Percentiles rank a stretch among this genome's conserved stretches.
Evolutionary conservation across 2,113 vertebrate genomes (phyloP).

Genomic region (Paramisgurnus dabryanus): DNA sequence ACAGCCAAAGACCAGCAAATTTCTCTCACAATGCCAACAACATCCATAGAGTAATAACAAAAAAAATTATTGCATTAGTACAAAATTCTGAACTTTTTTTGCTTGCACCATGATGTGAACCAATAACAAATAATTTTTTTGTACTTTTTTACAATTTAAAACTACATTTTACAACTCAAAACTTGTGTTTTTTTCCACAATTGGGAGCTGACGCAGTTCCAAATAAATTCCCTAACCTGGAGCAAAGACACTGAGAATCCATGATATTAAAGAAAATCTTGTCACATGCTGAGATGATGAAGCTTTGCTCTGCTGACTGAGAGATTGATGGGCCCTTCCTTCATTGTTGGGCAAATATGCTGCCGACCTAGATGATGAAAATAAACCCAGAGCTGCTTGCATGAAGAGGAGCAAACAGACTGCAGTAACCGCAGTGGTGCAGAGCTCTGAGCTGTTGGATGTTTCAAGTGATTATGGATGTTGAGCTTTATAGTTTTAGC

Average conservation of each 20-base stretch:
- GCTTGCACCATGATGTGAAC: no score
- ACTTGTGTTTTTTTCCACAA: slow-evolving; percentile 14
- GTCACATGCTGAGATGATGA: not conserved
- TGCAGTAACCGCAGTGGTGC: slow-evolving; percentile 54
- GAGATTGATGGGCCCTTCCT: slow-evolving; percentile 66
- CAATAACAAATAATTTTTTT: no score
- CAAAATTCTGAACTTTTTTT: no score
- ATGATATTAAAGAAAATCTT: not conserved
- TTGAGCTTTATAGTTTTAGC: not conserved
- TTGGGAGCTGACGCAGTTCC: slow-evolving; percentile 32
- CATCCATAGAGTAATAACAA: slow-evolving; percentile 50
- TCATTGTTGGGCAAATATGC: slow-evolving; percentile 67
- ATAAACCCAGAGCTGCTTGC: slow-evolving; percentile 68
- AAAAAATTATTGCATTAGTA: not conserved
- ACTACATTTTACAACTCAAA: not conserved
- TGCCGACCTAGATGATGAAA: slow-evolving; percentile 76
- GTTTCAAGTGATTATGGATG: not conserved
- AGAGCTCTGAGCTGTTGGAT: slow-evolving; percentile 2
- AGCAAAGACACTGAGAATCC: slow-evolving; percentile 7
- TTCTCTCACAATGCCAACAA: slow-evolving; percentile 14
- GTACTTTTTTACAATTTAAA: not conserved
- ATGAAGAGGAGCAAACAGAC: slow-evolving; percentile 51
- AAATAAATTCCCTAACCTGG: slow-evolving; percentile 5
- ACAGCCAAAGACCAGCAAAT: slow-evolving; percentile 24
- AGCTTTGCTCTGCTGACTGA: not conserved